These are phyloP conservation scores for Cordilura impudica DNA, from an alignment of 2,888 invertebrate species.

Conservation along the genomic window DNA sequence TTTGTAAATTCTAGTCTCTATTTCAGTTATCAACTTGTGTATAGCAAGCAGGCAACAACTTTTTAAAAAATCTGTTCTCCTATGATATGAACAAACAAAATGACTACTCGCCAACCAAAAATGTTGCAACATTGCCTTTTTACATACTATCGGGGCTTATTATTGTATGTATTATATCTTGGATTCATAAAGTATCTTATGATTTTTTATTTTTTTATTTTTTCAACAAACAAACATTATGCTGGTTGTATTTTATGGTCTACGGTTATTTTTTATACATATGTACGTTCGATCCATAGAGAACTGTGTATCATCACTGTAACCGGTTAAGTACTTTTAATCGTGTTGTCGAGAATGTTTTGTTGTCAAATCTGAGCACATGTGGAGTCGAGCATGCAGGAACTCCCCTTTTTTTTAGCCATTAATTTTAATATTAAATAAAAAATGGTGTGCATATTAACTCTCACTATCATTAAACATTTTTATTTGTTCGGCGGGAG, in stretches of 20 bases:
- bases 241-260: not conserved
- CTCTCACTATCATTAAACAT: not conserved
- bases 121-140: constrained; percentile 31
- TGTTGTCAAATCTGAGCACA: not conserved
- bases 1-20: not conserved
- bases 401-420: not conserved
- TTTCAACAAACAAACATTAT: constrained; percentile 9
- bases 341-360: not conserved
- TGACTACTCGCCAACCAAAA: constrained; percentile 70
- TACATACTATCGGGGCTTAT: not conserved
- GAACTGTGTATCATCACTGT: not conserved
- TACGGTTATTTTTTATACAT: not conserved
- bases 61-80: constrained; percentile 70
- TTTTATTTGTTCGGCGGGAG: too few species aligned
- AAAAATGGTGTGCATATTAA: too few species aligned
- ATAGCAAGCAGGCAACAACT: constrained; percentile 2
- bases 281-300: not conserved
- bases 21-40: not conserved
- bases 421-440: not conserved
- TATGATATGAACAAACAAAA: constrained; percentile 76
- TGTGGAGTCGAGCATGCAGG: not conserved
- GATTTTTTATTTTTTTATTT: not conserved
- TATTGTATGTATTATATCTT: too few species aligned
- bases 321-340: not conserved
- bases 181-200: not conserved